Conservation (phyloP, 2,888 invertebrate species). For the Cephus runcator region DNA sequence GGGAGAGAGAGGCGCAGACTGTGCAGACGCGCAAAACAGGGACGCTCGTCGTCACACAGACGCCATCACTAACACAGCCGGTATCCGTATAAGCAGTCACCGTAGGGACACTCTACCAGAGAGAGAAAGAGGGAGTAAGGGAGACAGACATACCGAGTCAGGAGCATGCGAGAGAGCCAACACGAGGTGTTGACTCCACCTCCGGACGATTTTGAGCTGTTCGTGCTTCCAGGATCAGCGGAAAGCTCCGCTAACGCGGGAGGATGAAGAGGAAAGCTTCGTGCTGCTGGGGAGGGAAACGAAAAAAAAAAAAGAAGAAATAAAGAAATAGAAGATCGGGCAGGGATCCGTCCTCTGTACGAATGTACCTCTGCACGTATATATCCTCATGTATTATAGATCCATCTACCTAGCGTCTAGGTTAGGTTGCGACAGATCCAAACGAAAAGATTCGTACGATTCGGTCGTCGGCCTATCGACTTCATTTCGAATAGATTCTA, state of each 20-base stretch:
- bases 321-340: neutral
- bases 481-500: neutral
- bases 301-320: neutral
- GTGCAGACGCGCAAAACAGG: neutral
- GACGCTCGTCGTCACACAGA: neutral
- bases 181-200: slow-evolving; percentile 38
- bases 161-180: slow-evolving; percentile 10
- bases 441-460: neutral
- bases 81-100: neutral
- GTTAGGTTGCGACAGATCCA: neutral
- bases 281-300: slow-evolving; percentile 16
- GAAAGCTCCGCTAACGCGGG: slow-evolving; percentile 51
- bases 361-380: neutral
- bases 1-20: slow-evolving; percentile 8
- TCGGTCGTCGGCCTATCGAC: neutral
- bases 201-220: slow-evolving; percentile 43
- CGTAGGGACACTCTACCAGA: neutral
- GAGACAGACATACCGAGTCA: slow-evolving; percentile 2
- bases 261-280: slow-evolving; percentile 46
- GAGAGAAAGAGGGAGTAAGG: slow-evolving; percentile 8
- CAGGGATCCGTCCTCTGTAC: neutral
- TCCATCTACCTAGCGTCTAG: neutral
- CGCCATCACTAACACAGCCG: neutral
- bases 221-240: slow-evolving; percentile 56
- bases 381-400: neutral